Base-by-base conservation (phyloP, 1,140 invertebrate genomes). In the Rhopalosiphum maidis region DNA sequence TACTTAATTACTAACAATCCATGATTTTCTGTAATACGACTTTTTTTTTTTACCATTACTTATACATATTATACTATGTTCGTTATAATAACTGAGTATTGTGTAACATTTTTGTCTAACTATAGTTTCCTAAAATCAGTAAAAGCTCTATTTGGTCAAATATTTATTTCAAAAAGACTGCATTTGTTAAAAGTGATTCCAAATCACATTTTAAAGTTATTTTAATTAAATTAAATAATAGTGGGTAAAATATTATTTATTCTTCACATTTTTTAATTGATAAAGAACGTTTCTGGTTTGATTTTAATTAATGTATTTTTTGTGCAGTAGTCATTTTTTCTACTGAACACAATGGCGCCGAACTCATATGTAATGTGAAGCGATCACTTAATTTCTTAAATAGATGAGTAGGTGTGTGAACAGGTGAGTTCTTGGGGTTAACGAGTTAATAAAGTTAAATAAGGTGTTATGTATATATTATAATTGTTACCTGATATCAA, bases 1-100 rank as follows among this genome's bases (percentile, higher is more conserved):
- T 90, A 90, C 51, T 55, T 90, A 46, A n/a, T 43, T 46, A 30
- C n/a, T 90, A 90, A 90, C 51, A 90, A 90, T 60, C 41, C 41
- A 60, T 41, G 55, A 43, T 54, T 60, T n/a, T n/a, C 88, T 90
- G 11, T 90, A 60, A 60, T 60, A 43, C 37, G 30, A 90, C 21
- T 54, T 54, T 37, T 25, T 54, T 15, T 90, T 90, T 60, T 90
- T 90, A 41, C 9, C 41, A 60, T 9, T 90, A 89, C 51, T 90
- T 90, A 89, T 60, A 60, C 22, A 37, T 87, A 48, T 43, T 87
- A 55, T 37, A 54, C 54, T 89, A 25, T 89, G 35, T 89, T 23
- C 1, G n/a, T 89, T 54, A 18, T 21, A 89, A 37, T 15, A 41
- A 25, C 54, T 54, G 54, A 37, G 22, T 89, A 37, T 89, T 55